phyloP scores from a whole-genome alignment of 2,113 vertebrate species.

The Puntigrus tetrazona region DNA sequence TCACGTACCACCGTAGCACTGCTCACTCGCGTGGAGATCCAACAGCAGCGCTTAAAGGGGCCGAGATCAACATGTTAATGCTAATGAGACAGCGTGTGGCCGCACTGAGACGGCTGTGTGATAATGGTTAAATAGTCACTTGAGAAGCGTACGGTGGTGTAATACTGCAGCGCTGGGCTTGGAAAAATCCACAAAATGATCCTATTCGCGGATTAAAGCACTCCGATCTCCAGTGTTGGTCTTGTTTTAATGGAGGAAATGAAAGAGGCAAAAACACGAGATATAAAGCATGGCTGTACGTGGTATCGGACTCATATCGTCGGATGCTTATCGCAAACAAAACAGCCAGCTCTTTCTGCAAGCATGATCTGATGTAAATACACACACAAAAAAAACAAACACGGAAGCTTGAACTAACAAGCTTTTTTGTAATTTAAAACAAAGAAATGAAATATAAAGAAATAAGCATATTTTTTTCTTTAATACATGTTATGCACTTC shows the following conservation, averaged over 20 bases:
- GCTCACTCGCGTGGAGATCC: not conserved
- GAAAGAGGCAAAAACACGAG: not conserved
- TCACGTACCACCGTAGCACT: constrained; percentile 2
- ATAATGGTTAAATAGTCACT: constrained; percentile 29
- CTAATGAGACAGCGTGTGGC: constrained; percentile 23
- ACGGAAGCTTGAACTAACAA: too few relatives aligned
- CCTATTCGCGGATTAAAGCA: not conserved
- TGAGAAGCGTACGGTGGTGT: constrained; percentile 6
- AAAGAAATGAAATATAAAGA: too few relatives aligned
- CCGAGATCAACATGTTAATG: constrained; percentile 27
- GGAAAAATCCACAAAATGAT: constrained; percentile 22
- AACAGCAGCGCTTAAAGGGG: constrained; percentile 7
- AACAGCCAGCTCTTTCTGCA: not conserved
- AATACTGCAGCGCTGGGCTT: not conserved
- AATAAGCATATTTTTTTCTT: too few relatives aligned
- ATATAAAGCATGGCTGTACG: not conserved
- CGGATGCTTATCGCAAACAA: not conserved
- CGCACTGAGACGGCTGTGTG: not conserved
- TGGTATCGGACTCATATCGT: not conserved
- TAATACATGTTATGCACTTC: too few relatives aligned
- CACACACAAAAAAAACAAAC: not conserved
- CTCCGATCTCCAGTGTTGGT: not conserved
- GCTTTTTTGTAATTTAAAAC: too few relatives aligned
- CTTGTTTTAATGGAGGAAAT: not conserved
- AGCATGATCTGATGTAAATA: not conserved